These are phyloP conservation scores for Caenorhabditis sp. DNA, from an alignment of 2,888 invertebrate genomes.

Conservation along the genomic window DNA sequence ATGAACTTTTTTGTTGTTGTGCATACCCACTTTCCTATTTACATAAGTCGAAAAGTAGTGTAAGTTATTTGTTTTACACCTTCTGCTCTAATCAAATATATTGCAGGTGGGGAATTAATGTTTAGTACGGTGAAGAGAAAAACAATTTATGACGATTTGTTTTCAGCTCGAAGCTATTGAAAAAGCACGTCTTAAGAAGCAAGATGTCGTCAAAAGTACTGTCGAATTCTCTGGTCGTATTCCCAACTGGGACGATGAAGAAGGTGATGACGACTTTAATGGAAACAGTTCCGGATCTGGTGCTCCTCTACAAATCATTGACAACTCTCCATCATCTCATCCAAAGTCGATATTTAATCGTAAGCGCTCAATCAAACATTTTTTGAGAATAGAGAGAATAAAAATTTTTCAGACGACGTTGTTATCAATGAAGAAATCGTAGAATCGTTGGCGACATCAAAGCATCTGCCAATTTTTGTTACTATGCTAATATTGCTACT, in stretches of 20 bases:
- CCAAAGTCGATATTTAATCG: slow-evolving; percentile 1
- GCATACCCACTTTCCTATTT: background rate
- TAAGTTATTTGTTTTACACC: slow-evolving; percentile 31
- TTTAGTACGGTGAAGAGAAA: too few relatives aligned
- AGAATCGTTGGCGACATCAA: background rate
- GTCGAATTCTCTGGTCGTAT: slow-evolving; percentile 20
- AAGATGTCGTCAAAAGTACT: background rate
- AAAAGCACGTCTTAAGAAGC: slow-evolving; percentile 16
- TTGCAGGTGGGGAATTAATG: too few relatives aligned
- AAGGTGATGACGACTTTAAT: slow-evolving; percentile 14
- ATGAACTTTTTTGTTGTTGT: background rate
- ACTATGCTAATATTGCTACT: background rate
- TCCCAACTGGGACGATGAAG: slow-evolving; percentile 34
- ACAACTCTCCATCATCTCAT: slow-evolving; percentile 8
- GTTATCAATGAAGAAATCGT: background rate
- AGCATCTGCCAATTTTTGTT: background rate
- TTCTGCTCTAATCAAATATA: slow-evolving; percentile 17
- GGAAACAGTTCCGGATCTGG: slow-evolving; percentile 23
- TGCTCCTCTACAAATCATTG: slow-evolving; percentile 20
- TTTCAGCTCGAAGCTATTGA: slow-evolving; percentile 41
- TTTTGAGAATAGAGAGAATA: slow-evolving; percentile 13
- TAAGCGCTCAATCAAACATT: slow-evolving; percentile 25
- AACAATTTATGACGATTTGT: too few relatives aligned
- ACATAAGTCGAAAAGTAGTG: background rate
- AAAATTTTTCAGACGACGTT: background rate